Base-by-base conservation (phyloP, 2,888 invertebrate species). In the Adela reaumurella region DNA sequence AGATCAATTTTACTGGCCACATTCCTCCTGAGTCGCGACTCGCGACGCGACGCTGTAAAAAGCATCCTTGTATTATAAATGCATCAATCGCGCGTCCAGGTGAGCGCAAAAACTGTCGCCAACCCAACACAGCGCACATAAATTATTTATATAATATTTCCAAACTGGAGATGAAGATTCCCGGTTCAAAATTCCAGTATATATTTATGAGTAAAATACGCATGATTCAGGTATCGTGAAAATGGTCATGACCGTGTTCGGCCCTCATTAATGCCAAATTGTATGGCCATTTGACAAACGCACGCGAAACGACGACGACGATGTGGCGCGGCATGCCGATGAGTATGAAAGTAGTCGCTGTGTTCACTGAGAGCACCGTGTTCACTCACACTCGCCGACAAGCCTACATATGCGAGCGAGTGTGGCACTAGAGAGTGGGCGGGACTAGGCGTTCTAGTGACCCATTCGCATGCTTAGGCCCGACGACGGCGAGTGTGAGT, bases 11-110 rank as follows among this genome's bases (percentile, higher is more conserved):
- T 76, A 76, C 76, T 78, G 74, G 74, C 72, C 68, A 69, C 77
- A 78, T 77, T 78, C 77, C 78, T 63, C 61, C 61, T 67, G 62
- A 63, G 66, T 60, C 66, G 60, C 64, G 70, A 35, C 65, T 60
- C 66, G 60, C 64, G 70, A 35, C 65, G 46, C 46, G 63, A 69
- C 69, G 65, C 58, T 64, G 73, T 76, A 77, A 78, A 77, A 78
- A 77, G 74, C 71, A 76, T 74, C 76, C 77, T 76, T 74, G 71
- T 76, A 77, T 78, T 78, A 77, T 77, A 77, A 78, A 78, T 78
- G 78, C 78, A 77, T 77, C 78, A 74, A 76, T 70, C 74, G 76
- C 74, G 74, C 76, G 74, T 74, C 68, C 72, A 70, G 67, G 58
- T 65, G 68, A 67, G 68, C 3, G 70, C 74, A 78, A 77, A 77